phyloP scores from a whole-genome alignment of 2,888 invertebrate species.

The Helleia helle region DNA sequence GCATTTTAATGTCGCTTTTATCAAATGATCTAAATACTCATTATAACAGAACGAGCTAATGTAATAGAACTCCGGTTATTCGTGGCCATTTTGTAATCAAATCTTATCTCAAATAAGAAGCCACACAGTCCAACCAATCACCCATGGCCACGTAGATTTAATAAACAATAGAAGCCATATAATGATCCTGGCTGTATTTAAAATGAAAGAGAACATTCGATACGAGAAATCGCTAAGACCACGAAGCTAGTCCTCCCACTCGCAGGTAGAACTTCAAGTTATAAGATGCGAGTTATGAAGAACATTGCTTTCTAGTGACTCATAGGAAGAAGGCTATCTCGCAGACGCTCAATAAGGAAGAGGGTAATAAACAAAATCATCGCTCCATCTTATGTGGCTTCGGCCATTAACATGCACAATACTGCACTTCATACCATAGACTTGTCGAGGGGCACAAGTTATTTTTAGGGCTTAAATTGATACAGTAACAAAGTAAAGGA shows the following conservation, averaged over 20 bases:
- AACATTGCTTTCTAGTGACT: constrained; percentile 72
- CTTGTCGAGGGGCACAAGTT: constrained; percentile 51
- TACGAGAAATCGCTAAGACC: constrained; percentile 12
- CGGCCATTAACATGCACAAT: constrained; percentile 70
- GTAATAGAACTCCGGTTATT: too few relatives aligned
- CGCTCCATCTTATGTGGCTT: constrained; percentile 69
- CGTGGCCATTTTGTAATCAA: too few relatives aligned
- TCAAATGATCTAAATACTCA: too few relatives aligned
- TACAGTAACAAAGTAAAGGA: constrained; percentile 67
- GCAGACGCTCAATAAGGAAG: constrained; percentile 74
- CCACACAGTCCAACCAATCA: too few relatives aligned
- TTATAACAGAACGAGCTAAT: too few relatives aligned
- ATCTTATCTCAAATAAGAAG: too few relatives aligned
- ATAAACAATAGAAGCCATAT: too few relatives aligned
- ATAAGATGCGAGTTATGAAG: constrained; percentile 60
- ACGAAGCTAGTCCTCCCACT: constrained; percentile 37
- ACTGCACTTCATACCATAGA: constrained; percentile 64
- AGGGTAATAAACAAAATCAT: constrained; percentile 73
- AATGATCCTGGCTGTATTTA: neutral
- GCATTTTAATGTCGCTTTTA: too few relatives aligned
- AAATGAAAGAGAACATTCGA: constrained; percentile 10
- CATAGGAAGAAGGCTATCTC: constrained; percentile 73
- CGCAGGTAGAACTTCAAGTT: constrained; percentile 40
- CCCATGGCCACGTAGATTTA: too few relatives aligned
- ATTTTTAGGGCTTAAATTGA: constrained; percentile 69